Percentiles rank a stretch among this genome's conserved stretches.
phyloP scores from a whole-genome alignment of 2,888 invertebrate genomes.

The Tenthredo notha region DNA sequence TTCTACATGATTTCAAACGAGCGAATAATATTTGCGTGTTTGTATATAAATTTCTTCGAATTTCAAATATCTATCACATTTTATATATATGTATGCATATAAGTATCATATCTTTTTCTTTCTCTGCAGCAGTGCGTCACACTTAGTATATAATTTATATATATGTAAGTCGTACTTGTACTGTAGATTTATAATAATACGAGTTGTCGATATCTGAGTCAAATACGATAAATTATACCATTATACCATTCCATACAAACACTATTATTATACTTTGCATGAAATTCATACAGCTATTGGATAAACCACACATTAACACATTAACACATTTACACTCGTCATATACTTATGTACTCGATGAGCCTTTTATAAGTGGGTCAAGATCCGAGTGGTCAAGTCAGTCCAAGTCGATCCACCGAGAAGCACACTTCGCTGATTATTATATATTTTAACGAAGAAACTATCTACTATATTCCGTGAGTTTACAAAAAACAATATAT shows the following conservation, averaged over 20 bases:
- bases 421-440: not conserved
- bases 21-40: not conserved
- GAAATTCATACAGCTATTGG: not conserved
- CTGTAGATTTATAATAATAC: not conserved
- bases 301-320: not conserved
- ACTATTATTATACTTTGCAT: not conserved
- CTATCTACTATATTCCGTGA: not conserved
- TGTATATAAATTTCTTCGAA: not conserved
- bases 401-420: conserved; percentile 57
- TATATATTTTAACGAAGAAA: no score
- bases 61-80: not conserved
- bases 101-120: not conserved
- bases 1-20: no score
- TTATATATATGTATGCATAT: not conserved
- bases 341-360: not conserved
- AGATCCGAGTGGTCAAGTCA: conserved; percentile 56
- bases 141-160: no score
- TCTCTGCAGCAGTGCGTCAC: not conserved
- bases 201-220: not conserved
- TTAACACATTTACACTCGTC: not conserved
- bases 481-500: not conserved
- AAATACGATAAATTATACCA: not conserved
- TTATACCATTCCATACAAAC: not conserved
- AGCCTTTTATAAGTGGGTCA: conserved; percentile 58
- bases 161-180: not conserved